A percentile compares a stretch with the other conserved stretches of the same genome.
These are phyloP conservation scores for Seira musarum DNA, from an alignment of 2,888 invertebrate genomes.

Conservation along the genomic window DNA sequence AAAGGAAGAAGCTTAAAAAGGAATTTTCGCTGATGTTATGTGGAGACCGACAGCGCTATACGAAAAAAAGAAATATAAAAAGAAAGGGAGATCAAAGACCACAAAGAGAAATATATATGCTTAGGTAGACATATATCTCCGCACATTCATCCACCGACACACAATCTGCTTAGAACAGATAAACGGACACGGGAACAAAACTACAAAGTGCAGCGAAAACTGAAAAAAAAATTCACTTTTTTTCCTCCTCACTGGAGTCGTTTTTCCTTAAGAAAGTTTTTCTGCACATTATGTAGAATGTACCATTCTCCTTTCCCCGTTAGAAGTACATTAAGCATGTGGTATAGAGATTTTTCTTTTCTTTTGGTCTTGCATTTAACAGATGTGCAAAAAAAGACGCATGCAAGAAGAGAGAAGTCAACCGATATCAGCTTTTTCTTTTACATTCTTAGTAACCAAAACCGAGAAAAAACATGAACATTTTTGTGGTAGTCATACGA, in stretches of 20 bases:
- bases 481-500: too few relatives aligned
- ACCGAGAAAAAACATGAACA: too few relatives aligned
- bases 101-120: background rate
- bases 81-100: background rate
- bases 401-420: too few relatives aligned
- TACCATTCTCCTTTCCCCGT: background rate
- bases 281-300: background rate
- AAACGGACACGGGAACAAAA: background rate
- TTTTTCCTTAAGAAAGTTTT: background rate
- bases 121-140: background rate
- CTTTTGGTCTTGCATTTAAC: too few relatives aligned
- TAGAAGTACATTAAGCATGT: background rate
- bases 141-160: background rate
- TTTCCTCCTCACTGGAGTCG: background rate
- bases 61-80: too few relatives aligned
- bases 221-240: too few relatives aligned
- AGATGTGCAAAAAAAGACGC: too few relatives aligned
- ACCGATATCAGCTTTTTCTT: too few relatives aligned
- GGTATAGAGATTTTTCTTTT: background rate
- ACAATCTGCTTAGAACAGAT: slow-evolving; percentile 7
- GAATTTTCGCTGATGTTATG: too few relatives aligned
- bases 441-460: too few relatives aligned
- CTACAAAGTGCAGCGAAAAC: background rate
- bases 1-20: background rate
- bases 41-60: too few relatives aligned